Base-by-base conservation (phyloP, 2,888 invertebrate genomes). In the Baronia brevicornis region DNA sequence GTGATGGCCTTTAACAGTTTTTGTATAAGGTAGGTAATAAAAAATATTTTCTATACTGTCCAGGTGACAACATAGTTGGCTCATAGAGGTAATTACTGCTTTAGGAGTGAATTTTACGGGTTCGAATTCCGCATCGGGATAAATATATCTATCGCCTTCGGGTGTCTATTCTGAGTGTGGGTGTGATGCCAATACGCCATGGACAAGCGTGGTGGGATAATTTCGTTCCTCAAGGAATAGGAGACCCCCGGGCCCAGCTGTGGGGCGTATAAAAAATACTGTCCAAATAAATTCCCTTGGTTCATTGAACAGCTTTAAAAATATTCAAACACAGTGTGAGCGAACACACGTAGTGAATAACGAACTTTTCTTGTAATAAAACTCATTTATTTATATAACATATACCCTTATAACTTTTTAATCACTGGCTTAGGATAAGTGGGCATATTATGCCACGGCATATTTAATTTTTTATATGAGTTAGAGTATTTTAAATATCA, bases 391-490 rank as follows among this genome's bases (percentile, higher is more conserved):
- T 72, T 48, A 42, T 28, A 30, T n/a, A n/a, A n/a, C 13, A 6
- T 5, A 9, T 25, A 28, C 11, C 24, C 17, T 32, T 34, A 24
- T 19, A 30, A 43, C 34, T 23, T 37, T 60, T 58, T 61, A 57
- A 55, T 46, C 51, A 50, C 42, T 55, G 47, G 49, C 48, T 51
- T 66, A 69, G 53, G 48, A 40, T 56, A 61, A 66, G 51, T 46
- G 42, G 36, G 58, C 60, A 62, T 58, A 60, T 68, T 71, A 67
- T 58, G 60, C 66, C 66, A 63, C 61, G 59, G 51, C 51, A 67
- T 73, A 68, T 70, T 68, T 64, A 67, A 72, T 75, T 68, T 71
- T 71, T 68, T 72, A 69, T 62, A 66, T 60, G 59, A 60, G 64
- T 69, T 72, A 72, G 69, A 49, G 51, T 73, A 68, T 74, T 63